These are phyloP conservation scores for Ptychodera flava DNA, from an alignment of 35 echinoderm and acorn worm species.

Conservation along the genomic window DNA sequence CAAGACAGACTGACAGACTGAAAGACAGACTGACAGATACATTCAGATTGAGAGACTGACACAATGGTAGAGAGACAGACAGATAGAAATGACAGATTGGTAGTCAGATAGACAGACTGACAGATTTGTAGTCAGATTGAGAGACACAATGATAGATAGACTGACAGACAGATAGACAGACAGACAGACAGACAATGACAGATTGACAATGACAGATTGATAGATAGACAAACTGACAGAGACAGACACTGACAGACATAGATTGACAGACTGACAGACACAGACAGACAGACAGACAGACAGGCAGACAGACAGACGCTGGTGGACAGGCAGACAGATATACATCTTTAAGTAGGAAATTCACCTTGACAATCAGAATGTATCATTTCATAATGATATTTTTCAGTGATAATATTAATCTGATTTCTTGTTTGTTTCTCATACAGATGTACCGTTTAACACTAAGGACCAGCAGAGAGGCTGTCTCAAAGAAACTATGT, in stretches of 20 bases:
- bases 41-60: background rate
- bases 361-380: no score
- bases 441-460: conserved; percentile 93
- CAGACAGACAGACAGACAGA: background rate
- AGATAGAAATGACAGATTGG: background rate
- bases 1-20: background rate
- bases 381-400: no score
- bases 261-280: background rate
- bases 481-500: conserved; percentile 65
- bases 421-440: conserved; percentile 10
- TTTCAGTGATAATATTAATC: no score
- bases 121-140: no score
- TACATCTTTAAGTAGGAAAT: no score
- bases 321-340: background rate
- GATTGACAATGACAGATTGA: no score
- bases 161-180: no score
- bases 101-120: background rate
- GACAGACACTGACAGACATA: background rate
- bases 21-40: background rate
- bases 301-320: background rate
- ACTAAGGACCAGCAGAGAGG: conserved; percentile 72
- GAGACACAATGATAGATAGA: no score
- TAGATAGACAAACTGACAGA: background rate
- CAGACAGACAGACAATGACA: background rate
- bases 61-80: background rate